These are phyloP conservation scores for Naso thynnoides DNA, from an alignment of 2,797 vertebrate genomes.

Conservation along the genomic window DNA sequence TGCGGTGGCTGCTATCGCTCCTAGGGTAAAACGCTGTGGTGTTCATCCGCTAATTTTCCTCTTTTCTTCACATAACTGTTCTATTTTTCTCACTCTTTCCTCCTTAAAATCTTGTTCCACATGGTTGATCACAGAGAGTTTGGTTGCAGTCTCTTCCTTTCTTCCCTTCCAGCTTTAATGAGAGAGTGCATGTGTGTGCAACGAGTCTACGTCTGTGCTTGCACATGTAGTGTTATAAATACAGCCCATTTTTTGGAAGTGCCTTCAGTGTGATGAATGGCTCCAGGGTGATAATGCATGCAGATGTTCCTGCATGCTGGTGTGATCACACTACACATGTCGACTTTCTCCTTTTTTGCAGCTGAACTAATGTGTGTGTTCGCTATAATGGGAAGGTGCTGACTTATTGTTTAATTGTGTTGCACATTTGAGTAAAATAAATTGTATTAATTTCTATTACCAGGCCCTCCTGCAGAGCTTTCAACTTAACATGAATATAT, in stretches of 20 bases:
- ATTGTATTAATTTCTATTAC: constrained; percentile 19
- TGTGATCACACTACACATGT: constrained; percentile 36
- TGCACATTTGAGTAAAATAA: constrained; percentile 22
- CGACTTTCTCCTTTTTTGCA: background rate
- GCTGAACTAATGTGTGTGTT: constrained; percentile 17
- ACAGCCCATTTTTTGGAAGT: constrained; percentile 24
- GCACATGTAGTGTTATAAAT: constrained; percentile 7
- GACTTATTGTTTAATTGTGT: background rate
- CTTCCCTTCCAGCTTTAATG: background rate
- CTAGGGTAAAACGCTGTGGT: constrained; percentile 29
- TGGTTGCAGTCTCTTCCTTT: background rate
- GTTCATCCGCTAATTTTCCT: constrained; percentile 53
- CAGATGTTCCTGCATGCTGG: constrained; percentile 44
- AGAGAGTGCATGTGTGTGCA: constrained; percentile 13
- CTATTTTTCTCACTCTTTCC: constrained; percentile 26
- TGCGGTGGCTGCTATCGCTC: constrained; percentile 61
- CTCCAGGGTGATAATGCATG: constrained; percentile 51
- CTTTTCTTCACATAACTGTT: constrained; percentile 30
- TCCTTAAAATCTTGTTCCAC: constrained; percentile 27
- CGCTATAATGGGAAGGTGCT: background rate
- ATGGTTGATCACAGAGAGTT: constrained; percentile 28
- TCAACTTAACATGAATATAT: constrained; percentile 5
- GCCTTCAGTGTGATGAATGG: constrained; percentile 43
- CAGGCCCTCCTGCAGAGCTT: background rate
- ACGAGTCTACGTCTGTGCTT: background rate